A percentile compares a stretch with the other conserved stretches of the same genome.
phyloP scores from a whole-genome alignment of 2,797 vertebrate species.

The Acropternis orthonyx region DNA sequence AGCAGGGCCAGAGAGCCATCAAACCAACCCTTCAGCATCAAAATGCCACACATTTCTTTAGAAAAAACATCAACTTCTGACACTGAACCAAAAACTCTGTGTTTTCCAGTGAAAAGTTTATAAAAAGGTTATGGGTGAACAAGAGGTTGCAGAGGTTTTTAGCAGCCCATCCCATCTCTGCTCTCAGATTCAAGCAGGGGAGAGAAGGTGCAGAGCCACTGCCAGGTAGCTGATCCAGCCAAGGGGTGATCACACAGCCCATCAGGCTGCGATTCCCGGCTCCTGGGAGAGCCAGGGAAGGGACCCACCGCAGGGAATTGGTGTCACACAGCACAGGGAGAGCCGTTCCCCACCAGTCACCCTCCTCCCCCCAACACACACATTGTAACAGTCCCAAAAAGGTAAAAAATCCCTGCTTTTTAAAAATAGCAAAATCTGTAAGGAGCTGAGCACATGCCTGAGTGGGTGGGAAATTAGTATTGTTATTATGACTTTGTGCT shows the following conservation, averaged over 20 bases:
- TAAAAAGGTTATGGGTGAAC: background rate
- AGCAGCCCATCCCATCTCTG: background rate
- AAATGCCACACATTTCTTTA: accelerated
- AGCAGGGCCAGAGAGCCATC: background rate
- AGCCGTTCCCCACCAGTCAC: background rate
- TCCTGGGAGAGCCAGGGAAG: background rate
- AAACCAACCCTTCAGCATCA: background rate
- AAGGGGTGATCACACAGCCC: background rate
- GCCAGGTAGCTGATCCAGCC: background rate
- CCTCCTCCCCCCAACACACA: background rate
- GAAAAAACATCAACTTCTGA: background rate
- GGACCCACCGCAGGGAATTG: background rate
- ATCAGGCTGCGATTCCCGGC: background rate
- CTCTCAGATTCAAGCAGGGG: background rate
- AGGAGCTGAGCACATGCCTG: background rate
- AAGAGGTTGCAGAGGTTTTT: background rate
- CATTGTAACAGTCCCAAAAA: background rate
- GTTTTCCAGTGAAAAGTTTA: background rate
- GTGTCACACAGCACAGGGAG: background rate
- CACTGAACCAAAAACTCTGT: accelerated
- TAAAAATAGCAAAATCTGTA: background rate
- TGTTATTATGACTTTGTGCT: background rate
- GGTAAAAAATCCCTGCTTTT: background rate
- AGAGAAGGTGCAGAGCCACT: background rate
- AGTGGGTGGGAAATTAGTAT: constrained; percentile 41